Percentiles rank a stretch among this genome's conserved stretches.
Evolutionary conservation across 1,140 invertebrate genomes (phyloP).

Genomic region (Bradynema listronoti): DNA sequence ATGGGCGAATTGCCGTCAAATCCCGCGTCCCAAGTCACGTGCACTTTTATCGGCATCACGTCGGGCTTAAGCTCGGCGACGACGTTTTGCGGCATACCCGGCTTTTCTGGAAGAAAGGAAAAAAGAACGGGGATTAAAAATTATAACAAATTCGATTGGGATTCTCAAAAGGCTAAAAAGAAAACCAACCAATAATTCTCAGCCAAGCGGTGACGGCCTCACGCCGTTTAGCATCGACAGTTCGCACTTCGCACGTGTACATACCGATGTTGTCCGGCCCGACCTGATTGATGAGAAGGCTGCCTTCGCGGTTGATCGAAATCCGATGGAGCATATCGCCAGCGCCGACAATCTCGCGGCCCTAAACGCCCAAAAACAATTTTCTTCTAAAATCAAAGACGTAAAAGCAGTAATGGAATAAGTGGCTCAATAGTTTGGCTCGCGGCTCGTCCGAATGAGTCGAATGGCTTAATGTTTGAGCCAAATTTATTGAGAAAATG

Average conservation of each 20-base stretch:
- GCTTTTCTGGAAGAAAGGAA: constrained; percentile 78
- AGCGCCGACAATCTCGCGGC: constrained; percentile 28
- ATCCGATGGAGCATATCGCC: constrained; percentile 41
- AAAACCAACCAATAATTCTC: constrained; percentile 41
- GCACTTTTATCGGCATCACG: constrained; percentile 66
- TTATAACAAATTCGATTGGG: constrained; percentile 4
- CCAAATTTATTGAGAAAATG: too few relatives aligned
- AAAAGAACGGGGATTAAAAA: constrained; percentile 4
- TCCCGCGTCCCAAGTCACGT: constrained; percentile 80
- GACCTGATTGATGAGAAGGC: constrained; percentile 50
- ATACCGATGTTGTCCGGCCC: constrained; percentile 54
- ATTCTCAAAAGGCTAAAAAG: too few relatives aligned
- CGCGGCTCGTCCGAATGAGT: too few relatives aligned
- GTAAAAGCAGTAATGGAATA: constrained; percentile 17
- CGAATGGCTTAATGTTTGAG: too few relatives aligned
- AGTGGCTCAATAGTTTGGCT: too few relatives aligned
- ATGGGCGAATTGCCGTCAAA: constrained; percentile 95
- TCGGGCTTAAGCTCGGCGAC: constrained; percentile 65
- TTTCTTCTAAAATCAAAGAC: constrained; percentile 15
- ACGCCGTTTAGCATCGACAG: constrained; percentile 26
- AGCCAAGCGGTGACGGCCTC: constrained; percentile 39
- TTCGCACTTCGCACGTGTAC: constrained; percentile 44
- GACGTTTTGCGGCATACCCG: constrained; percentile 80
- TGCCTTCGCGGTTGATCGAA: constrained; percentile 46
- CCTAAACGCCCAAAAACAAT: constrained; percentile 30